Percentiles rank a stretch among this genome's conserved stretches.
phyloP scores from a whole-genome alignment of 2,113 vertebrate genomes.

The Xenus cinereus region DNA sequence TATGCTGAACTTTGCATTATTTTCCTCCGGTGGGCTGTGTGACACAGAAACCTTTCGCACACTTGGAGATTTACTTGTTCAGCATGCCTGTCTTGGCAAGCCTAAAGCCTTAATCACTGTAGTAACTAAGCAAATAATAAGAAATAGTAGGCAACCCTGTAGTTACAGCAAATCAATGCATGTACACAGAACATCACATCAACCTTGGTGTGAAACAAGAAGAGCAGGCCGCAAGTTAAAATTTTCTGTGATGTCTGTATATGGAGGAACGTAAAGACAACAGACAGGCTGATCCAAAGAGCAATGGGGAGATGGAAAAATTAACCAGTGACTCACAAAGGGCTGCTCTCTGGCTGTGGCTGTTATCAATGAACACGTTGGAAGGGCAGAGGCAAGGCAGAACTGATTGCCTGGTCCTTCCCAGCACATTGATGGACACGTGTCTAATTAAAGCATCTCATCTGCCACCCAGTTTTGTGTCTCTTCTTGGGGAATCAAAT shows the following conservation, averaged over 20 bases:
- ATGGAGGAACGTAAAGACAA: background rate
- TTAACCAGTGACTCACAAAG: background rate
- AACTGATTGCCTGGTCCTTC: background rate
- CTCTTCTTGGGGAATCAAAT: background rate
- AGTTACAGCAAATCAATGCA: background rate
- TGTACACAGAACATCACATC: background rate
- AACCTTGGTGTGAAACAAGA: background rate
- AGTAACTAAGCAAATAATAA: background rate
- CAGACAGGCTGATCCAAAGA: background rate
- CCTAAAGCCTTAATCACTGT: background rate
- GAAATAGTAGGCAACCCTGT: background rate
- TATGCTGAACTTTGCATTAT: background rate
- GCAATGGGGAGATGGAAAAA: background rate
- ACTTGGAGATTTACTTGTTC: background rate
- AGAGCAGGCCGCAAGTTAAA: background rate
- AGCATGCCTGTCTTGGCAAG: background rate
- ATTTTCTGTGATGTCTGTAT: background rate
- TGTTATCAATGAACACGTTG: background rate
- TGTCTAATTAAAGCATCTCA: background rate
- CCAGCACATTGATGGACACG: accelerated
- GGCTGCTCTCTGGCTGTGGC: background rate
- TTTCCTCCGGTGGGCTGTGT: background rate
- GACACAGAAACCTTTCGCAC: background rate
- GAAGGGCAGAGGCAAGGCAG: background rate
- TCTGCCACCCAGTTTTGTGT: background rate